phyloP scores from a whole-genome alignment of 2,113 vertebrate genomes.

The Ia io region DNA sequence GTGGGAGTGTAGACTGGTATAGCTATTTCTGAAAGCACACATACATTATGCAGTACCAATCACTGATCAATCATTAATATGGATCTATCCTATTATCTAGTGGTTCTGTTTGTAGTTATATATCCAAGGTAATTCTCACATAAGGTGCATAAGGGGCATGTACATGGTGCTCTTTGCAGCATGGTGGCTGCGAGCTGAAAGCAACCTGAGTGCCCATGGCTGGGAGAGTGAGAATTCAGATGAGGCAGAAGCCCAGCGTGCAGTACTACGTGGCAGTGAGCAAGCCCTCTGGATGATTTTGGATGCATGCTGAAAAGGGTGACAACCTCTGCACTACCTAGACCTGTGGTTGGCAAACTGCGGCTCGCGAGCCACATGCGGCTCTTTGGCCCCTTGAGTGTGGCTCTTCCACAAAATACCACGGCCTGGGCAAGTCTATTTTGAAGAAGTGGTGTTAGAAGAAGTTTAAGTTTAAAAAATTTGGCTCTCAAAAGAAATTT shows the following conservation, averaged over 20 bases:
- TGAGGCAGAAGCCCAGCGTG: fast-evolving
- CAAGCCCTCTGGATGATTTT: not conserved
- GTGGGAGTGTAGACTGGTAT: fast-evolving
- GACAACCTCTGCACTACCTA: not conserved
- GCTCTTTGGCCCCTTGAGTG: too few relatives aligned
- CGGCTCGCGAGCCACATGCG: too few relatives aligned
- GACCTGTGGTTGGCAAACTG: not conserved
- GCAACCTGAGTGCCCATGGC: fast-evolving
- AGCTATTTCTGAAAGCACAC: not conserved
- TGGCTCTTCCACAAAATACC: too few relatives aligned
- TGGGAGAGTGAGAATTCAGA: fast-evolving
- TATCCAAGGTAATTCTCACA: not conserved
- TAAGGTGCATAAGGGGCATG: fast-evolving
- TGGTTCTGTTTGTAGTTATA: not conserved
- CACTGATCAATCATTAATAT: fast-evolving
- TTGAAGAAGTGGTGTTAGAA: too few relatives aligned
- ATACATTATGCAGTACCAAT: fast-evolving
- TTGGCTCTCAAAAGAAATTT: too few relatives aligned
- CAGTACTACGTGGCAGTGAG: fast-evolving
- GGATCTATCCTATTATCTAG: not conserved
- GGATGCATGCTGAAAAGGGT: too few relatives aligned
- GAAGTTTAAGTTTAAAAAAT: too few relatives aligned
- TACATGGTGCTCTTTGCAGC: fast-evolving
- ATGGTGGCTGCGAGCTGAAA: not conserved
- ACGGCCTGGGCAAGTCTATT: too few relatives aligned